Base-by-base conservation (phyloP, 2,113 vertebrate genomes). In the Vicugna pacos region DNA sequence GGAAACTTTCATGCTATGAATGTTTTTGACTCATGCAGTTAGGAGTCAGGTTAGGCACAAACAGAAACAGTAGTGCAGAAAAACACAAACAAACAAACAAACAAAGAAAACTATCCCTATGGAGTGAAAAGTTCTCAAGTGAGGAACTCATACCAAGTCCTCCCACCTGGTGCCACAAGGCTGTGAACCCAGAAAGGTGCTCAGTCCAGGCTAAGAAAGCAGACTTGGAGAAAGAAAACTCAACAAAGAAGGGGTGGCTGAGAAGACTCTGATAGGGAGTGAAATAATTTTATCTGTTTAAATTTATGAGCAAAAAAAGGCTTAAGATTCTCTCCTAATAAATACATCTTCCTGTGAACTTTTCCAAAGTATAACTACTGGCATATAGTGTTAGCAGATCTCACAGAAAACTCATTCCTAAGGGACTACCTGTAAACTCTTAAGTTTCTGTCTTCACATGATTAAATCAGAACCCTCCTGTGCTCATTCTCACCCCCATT, bases 391-490 rank as follows among this genome's bases (percentile, higher is more conserved):
- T 76, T 46, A 72, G 72, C 64, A 69, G 91, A 65, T 32, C 64
- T 58, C 95, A 72, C 1, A 42, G 96, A 82, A 93, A 80, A 92
- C 95, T 76, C 93, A 84, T 60, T 76, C 79, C 56, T 82, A 24
- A 48, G 52, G 79, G 86, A 94, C 96, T 96, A 97, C 96, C 96
- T 95, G 96, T 96, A 72, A 97, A 94, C 97, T 96, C 80, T 56
- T 30, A 97, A 97, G 97, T 97, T 97, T 93, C 50, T 73, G 38
- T 62, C 87, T 96, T 77, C 88, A 46, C 56, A 12, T 6, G 3
- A 84, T 35, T 80, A 62, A 77, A 87, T 8, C 3, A 42, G 32
- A 58, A 58, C 15, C 56, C 79, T 84, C 17, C 22, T 28, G 50
- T 42, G 35, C 62, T 62, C 56, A 64, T 15, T 58, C 20, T 58